Conservation (phyloP, 1,140 invertebrate species). For the Oryctes rhinoceros region DNA sequence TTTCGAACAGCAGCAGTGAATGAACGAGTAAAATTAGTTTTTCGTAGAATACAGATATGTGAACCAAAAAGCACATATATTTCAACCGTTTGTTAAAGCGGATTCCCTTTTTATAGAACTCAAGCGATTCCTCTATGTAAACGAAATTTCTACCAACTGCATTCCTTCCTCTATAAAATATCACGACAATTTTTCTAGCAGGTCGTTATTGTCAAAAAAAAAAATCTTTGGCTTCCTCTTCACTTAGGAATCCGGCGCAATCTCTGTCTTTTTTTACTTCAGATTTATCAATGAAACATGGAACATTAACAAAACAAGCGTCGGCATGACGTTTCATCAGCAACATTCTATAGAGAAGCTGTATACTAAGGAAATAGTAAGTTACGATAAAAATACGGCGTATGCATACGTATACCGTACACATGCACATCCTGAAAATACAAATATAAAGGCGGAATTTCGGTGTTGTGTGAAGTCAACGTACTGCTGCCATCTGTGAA, state of each 20-base stretch:
- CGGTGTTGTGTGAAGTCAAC: constrained; percentile 32
- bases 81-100: no score
- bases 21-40: no score
- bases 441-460: constrained; percentile 23
- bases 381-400: constrained; percentile 12
- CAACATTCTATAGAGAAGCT: constrained; percentile 2
- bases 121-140: not conserved
- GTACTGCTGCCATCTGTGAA: constrained; percentile 39
- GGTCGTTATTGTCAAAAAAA: constrained; percentile 7
- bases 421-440: constrained; percentile 28
- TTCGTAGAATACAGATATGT: no score
- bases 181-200: constrained; percentile 1
- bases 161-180: constrained; percentile 1
- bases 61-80: no score
- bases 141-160: not conserved
- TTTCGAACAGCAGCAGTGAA: no score
- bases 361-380: constrained; percentile 20
- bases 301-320: constrained; percentile 18
- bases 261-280: not conserved
- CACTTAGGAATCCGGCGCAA: not conserved
- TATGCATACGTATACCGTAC: constrained; percentile 10
- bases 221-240: not conserved
- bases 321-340: not conserved
- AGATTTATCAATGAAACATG: not conserved
- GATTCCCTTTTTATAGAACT: not conserved